Evolutionary conservation across 2,797 vertebrate species (phyloP).

Genomic region (Pogoniulus pusillus): DNA sequence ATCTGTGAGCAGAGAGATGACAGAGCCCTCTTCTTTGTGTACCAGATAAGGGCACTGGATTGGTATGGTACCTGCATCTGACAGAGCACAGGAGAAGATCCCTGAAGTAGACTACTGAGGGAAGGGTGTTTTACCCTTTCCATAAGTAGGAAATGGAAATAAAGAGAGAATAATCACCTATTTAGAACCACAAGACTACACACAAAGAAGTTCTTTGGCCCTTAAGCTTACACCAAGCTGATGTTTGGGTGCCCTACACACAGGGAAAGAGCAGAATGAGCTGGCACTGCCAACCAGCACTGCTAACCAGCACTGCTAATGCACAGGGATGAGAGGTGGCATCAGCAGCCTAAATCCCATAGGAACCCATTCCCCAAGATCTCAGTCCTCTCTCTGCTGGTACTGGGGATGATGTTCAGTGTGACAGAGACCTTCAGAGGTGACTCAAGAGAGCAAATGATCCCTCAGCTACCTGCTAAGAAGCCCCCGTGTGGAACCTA

Average conservation of each 20-base stretch:
- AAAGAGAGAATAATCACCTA: not conserved
- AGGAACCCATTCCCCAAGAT: not conserved
- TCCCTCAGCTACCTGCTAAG: not conserved
- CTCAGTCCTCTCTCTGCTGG: not conserved
- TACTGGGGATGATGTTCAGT: fast-evolving
- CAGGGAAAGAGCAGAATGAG: no score
- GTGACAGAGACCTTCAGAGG: not conserved
- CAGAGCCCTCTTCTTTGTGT: not conserved
- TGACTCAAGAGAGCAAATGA: fast-evolving
- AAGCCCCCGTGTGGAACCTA: not conserved
- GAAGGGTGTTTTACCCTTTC: not conserved
- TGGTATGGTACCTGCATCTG: fast-evolving
- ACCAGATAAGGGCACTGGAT: fast-evolving
- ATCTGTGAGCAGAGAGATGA: fast-evolving
- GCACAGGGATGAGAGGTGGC: not conserved
- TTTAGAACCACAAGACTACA: not conserved
- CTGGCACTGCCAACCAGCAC: not conserved
- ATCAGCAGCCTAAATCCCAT: not conserved
- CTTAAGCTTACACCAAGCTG: not conserved
- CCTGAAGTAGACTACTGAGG: not conserved
- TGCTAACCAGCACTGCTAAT: not conserved
- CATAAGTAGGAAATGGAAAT: not conserved
- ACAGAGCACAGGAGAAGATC: not conserved
- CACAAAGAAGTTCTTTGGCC: not conserved
- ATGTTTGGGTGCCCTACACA: no score